Conservation (phyloP, 2,888 invertebrate species). For the Dinocampus coccinellae region DNA sequence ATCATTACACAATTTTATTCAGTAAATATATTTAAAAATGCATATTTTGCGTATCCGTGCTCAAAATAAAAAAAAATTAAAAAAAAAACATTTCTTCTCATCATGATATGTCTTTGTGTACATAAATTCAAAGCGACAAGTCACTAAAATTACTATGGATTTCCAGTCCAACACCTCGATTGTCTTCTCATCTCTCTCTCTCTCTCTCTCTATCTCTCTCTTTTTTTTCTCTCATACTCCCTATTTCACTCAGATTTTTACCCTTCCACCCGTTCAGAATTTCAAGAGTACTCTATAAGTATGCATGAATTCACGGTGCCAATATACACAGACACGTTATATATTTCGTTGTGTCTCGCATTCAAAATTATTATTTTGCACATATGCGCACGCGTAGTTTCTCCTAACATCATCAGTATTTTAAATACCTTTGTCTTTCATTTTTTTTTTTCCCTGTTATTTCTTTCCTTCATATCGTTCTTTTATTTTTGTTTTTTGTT, state of each 20-base stretch:
- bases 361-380: neutral
- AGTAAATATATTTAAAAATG: neutral
- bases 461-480: too few species aligned
- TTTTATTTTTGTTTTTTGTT: too few species aligned
- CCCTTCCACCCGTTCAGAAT: too few species aligned
- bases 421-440: constrained; percentile 43
- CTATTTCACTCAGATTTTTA: too few species aligned
- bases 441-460: constrained; percentile 9
- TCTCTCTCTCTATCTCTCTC: neutral
- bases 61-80: too few species aligned
- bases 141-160: constrained; percentile 69
- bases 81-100: neutral
- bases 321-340: constrained; percentile 42
- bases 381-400: constrained; percentile 33
- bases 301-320: constrained; percentile 65
- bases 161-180: constrained; percentile 70
- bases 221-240: too few species aligned
- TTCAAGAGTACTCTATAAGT: constrained; percentile 65
- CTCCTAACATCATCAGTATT: constrained; percentile 17
- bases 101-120: constrained; percentile 23
- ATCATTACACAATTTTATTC: too few species aligned
- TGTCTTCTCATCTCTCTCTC: constrained; percentile 55
- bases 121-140: constrained; percentile 61
- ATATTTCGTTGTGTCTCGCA: neutral
- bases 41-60: too few species aligned